Evolutionary conservation across 2,888 invertebrate species (phyloP).

Genomic region (Eilema sororculum): DNA sequence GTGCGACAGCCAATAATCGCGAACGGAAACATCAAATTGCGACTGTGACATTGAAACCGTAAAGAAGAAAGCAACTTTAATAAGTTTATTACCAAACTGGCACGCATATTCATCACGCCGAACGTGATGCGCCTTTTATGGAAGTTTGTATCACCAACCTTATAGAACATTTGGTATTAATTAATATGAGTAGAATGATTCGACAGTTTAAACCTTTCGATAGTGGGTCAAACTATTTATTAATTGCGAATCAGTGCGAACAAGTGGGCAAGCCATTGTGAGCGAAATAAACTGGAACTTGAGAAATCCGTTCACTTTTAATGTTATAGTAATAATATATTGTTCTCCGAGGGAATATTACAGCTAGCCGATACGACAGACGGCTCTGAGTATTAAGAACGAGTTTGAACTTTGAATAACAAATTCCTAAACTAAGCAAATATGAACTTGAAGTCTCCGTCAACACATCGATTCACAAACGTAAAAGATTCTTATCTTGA

Average conservation of each 20-base stretch:
- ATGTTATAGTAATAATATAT: constrained; percentile 59
- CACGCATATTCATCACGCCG: constrained; percentile 66
- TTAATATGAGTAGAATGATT: constrained; percentile 75
- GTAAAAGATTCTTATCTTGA: background rate
- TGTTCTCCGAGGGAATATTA: constrained; percentile 33
- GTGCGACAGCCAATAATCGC: constrained; percentile 33
- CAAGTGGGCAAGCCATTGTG: constrained; percentile 80
- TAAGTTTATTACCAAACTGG: constrained; percentile 65
- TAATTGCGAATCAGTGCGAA: constrained; percentile 82
- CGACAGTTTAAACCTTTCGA: constrained; percentile 69
- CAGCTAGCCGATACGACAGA: constrained; percentile 8
- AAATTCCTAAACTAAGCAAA: constrained; percentile 7
- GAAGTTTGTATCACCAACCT: constrained; percentile 54
- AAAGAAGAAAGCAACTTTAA: constrained; percentile 75
- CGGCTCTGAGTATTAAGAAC: constrained; percentile 10
- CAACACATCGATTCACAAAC: background rate
- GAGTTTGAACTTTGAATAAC: constrained; percentile 8
- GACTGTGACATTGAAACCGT: constrained; percentile 63
- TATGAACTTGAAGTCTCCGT: constrained; percentile 5
- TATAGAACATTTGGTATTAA: constrained; percentile 72
- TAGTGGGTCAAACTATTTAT: constrained; percentile 81
- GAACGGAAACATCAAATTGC: constrained; percentile 54
- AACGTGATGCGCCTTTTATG: constrained; percentile 35
- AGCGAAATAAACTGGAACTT: constrained; percentile 77
- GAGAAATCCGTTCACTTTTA: constrained; percentile 82